Evolutionary conservation across 1,140 invertebrate genomes (phyloP), one percentile per base, ranked within the genome.

Genomic region (Pseudomyrmex sp.): DNA sequence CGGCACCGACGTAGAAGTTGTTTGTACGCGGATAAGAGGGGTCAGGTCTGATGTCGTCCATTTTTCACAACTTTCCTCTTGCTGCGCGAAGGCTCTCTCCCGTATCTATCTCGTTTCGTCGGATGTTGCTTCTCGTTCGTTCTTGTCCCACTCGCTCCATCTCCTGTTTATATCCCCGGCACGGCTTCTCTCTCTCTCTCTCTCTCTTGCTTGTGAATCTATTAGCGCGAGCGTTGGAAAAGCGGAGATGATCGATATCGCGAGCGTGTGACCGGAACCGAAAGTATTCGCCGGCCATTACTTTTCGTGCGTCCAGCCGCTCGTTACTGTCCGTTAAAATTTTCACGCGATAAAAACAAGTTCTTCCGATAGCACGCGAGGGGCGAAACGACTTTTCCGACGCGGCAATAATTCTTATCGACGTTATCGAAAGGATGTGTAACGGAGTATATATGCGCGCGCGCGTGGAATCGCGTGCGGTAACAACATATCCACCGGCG

Each of bases 261-360:
- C 56, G 72, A 12, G 52, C 62, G 48, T 20, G 82, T 8, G 18
- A 74, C n/a, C 75, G 2, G 35, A 58, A 52, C 48, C 61, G 59
- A 87, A 88, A 87, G 69, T 70, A 68, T 52, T 23, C 48, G 9
- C 66, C 9, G 23, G 18, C 74, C 50, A 79, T 85, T 82, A 52
- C 63, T 76, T 83, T 48, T 68, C 56, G 69, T 70, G 79, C 73
- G 35, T 5, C 35, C 35, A 7, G 35, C 58, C 65, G 69, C 85
- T 85, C 86, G 86, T 89, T 86, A 85, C 63, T 80, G 58, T 86
- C 74, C 70, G 83, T 83, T 65, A 80, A 83, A 85, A 80, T 88
- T 79, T 72, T 75, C 70, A 35, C 66, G 52, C n/a, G 20, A 44
- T 26, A 73, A 72, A 87, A 87, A 85, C 85, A 82, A 56, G 70